Conservation (phyloP, 1,140 invertebrate genomes). For the Neodiprion fabricii region DNA sequence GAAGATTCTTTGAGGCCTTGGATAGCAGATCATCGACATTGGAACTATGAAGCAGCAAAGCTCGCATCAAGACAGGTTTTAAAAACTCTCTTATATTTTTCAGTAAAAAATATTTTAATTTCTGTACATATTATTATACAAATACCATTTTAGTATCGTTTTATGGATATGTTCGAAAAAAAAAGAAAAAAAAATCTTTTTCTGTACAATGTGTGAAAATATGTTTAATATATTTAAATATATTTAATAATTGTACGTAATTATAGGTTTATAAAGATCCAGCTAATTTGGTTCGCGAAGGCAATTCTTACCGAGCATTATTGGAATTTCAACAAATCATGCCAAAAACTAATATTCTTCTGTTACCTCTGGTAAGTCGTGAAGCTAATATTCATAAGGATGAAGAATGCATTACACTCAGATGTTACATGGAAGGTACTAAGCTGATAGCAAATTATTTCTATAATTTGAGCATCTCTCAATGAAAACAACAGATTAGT, state of each 20-base stretch:
- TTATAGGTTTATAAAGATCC: conserved; percentile 36
- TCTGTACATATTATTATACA: background rate
- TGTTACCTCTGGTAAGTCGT: conserved; percentile 30
- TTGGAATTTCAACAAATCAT: conserved; percentile 28
- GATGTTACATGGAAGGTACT: conserved; percentile 35
- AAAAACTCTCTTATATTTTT: no score
- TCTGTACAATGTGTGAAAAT: no score
- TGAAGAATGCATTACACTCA: conserved; percentile 33
- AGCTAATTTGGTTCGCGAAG: conserved; percentile 34
- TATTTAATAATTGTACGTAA: no score
- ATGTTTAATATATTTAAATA: no score
- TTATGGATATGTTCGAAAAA: background rate
- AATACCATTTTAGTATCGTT: background rate
- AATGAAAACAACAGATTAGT: background rate
- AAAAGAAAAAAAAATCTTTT: background rate
- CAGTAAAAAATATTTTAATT: no score
- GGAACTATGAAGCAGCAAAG: conserved; percentile 36
- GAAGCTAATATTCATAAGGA: conserved; percentile 23
- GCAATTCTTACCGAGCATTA: conserved; percentile 31
- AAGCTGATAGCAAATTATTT: conserved; percentile 36
- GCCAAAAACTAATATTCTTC: conserved; percentile 31
- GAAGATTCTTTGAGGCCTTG: conserved; percentile 29
- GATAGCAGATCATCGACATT: conserved; percentile 33
- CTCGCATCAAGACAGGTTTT: conserved; percentile 32
- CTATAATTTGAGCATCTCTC: conserved; percentile 22